Evolutionary conservation across 2,797 vertebrate genomes (phyloP).

Genomic region (Anguilla anguilla): DNA sequence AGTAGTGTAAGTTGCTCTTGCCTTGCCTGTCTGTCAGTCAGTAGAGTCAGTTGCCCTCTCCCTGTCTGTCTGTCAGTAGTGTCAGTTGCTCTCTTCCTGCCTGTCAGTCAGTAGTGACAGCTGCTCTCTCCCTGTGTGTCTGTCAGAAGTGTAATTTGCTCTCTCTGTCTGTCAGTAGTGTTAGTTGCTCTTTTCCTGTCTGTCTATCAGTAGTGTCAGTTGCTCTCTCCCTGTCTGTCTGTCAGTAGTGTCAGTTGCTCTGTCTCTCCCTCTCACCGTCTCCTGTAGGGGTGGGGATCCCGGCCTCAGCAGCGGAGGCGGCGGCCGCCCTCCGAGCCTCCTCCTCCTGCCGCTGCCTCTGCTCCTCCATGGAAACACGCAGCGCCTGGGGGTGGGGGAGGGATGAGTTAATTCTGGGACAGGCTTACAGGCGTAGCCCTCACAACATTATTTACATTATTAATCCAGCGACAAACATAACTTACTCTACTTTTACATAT

Average conservation of each 20-base stretch:
- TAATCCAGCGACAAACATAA: neutral
- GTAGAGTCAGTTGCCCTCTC: neutral
- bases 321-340: constrained; percentile 87
- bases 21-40: too few species aligned
- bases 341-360: constrained; percentile 93
- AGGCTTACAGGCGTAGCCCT: neutral
- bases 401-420: neutral
- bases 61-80: neutral
- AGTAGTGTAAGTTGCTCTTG: too few species aligned
- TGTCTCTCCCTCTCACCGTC: constrained; percentile 73
- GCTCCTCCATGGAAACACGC: constrained; percentile 96
- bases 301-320: constrained; percentile 84
- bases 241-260: neutral
- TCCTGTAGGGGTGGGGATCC: constrained; percentile 71
- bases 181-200: neutral
- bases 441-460: neutral
- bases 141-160: neutral
- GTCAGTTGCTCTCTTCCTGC: too few species aligned
- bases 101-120: neutral
- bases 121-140: neutral
- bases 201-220: neutral
- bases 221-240: neutral
- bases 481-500: neutral
- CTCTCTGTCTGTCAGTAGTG: neutral
- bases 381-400: constrained; percentile 76